phyloP scores from a whole-genome alignment of 2,888 invertebrate genomes.

The Pseudococcus viburni region DNA sequence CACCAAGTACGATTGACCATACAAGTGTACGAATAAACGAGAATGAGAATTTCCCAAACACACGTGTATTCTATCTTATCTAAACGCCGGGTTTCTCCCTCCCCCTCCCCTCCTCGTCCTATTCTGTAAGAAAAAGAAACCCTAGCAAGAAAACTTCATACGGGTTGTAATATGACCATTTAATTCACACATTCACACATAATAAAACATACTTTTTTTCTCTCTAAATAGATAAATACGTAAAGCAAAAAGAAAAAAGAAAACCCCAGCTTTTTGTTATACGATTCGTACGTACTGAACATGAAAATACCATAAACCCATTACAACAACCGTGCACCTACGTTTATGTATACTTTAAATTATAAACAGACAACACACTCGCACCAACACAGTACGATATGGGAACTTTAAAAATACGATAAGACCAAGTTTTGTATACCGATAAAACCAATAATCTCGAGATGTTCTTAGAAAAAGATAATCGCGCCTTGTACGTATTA shows the following conservation, averaged over 20 bases:
- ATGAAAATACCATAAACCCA: background rate
- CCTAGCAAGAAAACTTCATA: background rate
- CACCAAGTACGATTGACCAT: too few species aligned
- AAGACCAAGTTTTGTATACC: background rate
- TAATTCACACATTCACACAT: conserved; percentile 1
- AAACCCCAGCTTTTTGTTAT: background rate
- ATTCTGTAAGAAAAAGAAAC: background rate
- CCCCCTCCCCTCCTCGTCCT: too few species aligned
- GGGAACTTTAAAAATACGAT: background rate
- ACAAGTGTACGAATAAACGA: background rate
- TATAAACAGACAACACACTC: background rate
- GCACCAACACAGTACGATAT: background rate
- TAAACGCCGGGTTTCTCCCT: background rate
- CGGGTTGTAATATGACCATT: background rate
- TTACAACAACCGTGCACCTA: background rate
- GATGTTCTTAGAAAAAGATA: conserved; percentile 30
- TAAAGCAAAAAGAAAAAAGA: background rate
- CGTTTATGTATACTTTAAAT: background rate
- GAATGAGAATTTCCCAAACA: background rate
- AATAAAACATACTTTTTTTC: background rate
- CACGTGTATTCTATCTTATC: background rate
- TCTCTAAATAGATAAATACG: background rate
- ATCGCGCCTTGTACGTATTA: background rate
- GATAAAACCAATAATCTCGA: conserved; percentile 36
- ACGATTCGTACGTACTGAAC: too few species aligned